Evolutionary conservation across 2,888 invertebrate species (phyloP).

Genomic region (Bursaphelenchus okinawaensis): DNA sequence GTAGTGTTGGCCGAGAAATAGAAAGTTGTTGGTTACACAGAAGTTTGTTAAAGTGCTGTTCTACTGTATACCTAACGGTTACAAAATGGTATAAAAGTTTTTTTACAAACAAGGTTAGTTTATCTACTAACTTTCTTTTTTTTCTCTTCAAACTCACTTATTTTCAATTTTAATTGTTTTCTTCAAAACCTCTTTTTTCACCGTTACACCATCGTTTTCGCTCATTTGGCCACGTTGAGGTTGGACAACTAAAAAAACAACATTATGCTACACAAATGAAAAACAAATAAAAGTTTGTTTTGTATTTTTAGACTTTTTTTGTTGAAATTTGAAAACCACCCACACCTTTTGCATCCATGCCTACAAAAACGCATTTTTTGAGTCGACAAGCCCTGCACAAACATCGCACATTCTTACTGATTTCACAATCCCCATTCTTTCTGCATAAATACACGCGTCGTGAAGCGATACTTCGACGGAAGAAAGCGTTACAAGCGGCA

Average conservation of each 20-base stretch:
- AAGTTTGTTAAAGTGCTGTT: too few species aligned
- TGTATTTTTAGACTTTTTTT: too few species aligned
- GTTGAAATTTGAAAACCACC: too few species aligned
- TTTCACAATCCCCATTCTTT: slow-evolving; percentile 19
- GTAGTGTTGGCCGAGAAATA: too few species aligned
- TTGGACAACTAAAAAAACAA: slow-evolving; percentile 25
- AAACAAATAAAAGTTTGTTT: too few species aligned
- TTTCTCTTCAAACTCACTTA: background rate
- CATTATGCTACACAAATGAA: too few species aligned
- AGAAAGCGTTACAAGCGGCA: slow-evolving; percentile 29
- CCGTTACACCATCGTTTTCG: background rate
- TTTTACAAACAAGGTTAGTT: too few species aligned
- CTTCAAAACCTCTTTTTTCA: background rate
- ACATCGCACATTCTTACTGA: slow-evolving; percentile 20
- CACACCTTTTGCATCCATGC: slow-evolving; percentile 23
- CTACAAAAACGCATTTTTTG: slow-evolving; percentile 22
- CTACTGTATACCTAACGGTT: too few species aligned
- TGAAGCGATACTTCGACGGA: slow-evolving; percentile 23
- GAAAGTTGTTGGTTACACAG: too few species aligned
- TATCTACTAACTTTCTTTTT: background rate
- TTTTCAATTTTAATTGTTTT: background rate
- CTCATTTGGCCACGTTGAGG: slow-evolving; percentile 26
- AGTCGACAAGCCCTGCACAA: slow-evolving; percentile 25
- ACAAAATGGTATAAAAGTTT: too few species aligned
- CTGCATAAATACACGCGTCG: slow-evolving; percentile 24